Evolutionary conservation across 2,113 vertebrate genomes (phyloP).

Genomic region (Condylura cristata): DNA sequence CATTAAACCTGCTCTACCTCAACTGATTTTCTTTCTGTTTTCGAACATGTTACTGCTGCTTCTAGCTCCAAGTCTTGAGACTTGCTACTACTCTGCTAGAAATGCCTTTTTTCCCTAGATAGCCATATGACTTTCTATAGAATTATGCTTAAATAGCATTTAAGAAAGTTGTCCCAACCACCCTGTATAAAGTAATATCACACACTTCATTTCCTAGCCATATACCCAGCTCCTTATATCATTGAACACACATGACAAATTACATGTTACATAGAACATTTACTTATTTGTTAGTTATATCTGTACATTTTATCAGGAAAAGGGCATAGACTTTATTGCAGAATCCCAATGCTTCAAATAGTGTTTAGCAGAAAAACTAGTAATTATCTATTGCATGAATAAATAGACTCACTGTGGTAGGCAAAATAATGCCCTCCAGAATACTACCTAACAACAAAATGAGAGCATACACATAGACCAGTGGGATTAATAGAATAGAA

Average conservation of each 20-base stretch:
- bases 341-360: background rate
- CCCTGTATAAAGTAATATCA: background rate
- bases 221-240: background rate
- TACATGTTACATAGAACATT: background rate
- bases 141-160: background rate
- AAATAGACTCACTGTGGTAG: background rate
- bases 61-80: background rate
- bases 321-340: background rate
- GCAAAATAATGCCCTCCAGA: background rate
- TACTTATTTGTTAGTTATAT: background rate
- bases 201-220: background rate
- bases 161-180: background rate
- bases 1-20: background rate
- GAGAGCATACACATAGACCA: background rate
- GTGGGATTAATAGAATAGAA: background rate
- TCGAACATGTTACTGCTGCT: background rate
- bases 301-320: background rate
- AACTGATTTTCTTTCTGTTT: background rate
- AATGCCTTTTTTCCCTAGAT: background rate
- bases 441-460: background rate
- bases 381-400: background rate
- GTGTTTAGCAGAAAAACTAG: background rate
- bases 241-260: background rate
- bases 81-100: background rate
- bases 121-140: background rate